Conservation (phyloP, 2,797 vertebrate genomes). For the Coccyzus lansbergi region DNA sequence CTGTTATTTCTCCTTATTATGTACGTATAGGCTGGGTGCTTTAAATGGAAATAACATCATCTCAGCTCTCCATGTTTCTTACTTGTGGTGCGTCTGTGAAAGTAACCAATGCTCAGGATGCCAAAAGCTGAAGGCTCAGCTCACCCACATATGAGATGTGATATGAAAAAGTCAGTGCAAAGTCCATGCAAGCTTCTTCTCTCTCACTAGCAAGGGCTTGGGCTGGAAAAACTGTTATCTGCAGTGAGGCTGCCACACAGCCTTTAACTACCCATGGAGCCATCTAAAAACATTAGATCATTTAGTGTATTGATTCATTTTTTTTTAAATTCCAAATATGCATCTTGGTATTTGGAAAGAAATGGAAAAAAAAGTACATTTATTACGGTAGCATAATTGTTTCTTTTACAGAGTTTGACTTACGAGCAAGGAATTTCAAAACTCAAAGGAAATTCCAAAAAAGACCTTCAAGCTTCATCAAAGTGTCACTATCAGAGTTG, state of each 20-base stretch:
- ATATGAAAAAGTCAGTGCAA: slow-evolving; percentile 19
- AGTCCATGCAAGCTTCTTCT: neutral
- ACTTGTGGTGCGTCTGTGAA: neutral
- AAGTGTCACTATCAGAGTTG: neutral
- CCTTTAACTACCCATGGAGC: neutral
- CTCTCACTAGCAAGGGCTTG: neutral
- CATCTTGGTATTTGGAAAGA: neutral
- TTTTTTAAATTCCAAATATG: neutral
- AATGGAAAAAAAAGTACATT: neutral
- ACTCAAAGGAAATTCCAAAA: neutral
- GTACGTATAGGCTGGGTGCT: neutral
- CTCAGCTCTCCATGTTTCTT: neutral
- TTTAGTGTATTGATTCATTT: neutral
- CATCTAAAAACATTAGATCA: neutral
- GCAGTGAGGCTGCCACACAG: neutral
- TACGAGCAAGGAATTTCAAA: neutral
- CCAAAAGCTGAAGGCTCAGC: slow-evolving; percentile 13
- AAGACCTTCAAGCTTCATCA: neutral
- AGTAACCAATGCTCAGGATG: neutral
- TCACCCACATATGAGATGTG: neutral
- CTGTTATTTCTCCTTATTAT: neutral
- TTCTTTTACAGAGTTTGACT: neutral
- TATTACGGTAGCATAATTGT: accelerated
- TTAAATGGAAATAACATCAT: slow-evolving; percentile 6
- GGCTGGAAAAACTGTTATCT: neutral